Conservation (phyloP, 2,888 invertebrate genomes). For the Drosophila differens region DNA sequence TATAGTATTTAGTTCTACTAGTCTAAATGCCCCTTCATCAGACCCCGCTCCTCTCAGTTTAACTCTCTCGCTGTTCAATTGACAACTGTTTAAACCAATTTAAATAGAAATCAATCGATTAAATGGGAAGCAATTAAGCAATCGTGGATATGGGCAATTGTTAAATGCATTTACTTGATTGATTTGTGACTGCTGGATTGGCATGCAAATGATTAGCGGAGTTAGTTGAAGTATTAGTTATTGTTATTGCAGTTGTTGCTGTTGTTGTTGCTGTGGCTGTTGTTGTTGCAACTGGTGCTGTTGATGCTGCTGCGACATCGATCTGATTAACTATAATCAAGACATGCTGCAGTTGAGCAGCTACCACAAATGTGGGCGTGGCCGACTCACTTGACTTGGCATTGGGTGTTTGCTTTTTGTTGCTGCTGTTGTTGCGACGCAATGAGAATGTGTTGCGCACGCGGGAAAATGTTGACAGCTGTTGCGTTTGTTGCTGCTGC, state of each 20-base stretch:
- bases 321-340: constrained; percentile 73
- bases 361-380: constrained; percentile 39
- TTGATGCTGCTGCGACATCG: constrained; percentile 47
- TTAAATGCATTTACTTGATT: constrained; percentile 62
- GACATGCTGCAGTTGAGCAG: constrained; percentile 51
- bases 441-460: constrained; percentile 77
- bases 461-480: constrained; percentile 82
- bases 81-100: constrained; percentile 5
- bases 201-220: constrained; percentile 61
- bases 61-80: constrained; percentile 8
- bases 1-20: neutral
- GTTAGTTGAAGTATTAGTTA: constrained; percentile 57
- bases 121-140: constrained; percentile 12
- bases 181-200: constrained; percentile 37
- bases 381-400: constrained; percentile 76
- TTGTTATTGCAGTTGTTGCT: constrained; percentile 21
- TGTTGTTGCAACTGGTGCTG: constrained; percentile 25
- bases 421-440: constrained; percentile 57
- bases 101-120: constrained; percentile 26
- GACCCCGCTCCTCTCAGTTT: neutral
- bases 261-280: constrained; percentile 3
- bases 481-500: constrained; percentile 55
- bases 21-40: neutral
- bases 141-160: constrained; percentile 33
- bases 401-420: constrained; percentile 51